Evolutionary conservation across 2,888 invertebrate species (phyloP), one percentile per base, ranked within the genome.

Genomic region (Limenitis camilla): DNA sequence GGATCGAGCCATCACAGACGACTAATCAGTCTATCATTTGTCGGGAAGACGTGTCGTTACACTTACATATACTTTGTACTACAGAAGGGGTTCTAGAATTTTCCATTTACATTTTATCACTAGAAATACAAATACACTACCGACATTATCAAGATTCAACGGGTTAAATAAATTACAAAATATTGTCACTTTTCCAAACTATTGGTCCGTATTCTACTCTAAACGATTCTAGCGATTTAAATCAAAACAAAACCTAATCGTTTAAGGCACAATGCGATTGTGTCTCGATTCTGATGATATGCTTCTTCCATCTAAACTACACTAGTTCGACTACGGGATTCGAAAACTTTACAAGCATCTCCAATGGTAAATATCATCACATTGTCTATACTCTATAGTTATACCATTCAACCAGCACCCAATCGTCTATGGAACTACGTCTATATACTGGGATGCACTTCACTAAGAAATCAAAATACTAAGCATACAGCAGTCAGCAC

Each of bases 371-470:
- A 43, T 53, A 55, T 56, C 65, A 72, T 74, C 69, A 72, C 72
- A 72, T 66, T 66, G 63, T 58, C 62, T 61, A 48, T 56, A 42
- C 45, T 30, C 40, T 50, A 50, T 44, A 57, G 58, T 58, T 61
- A 61, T 53, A 68, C 69, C 74, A 76, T 70, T 67, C 73, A 74
- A 65, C 75, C 83, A 79, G 77, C 82, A 81, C 82, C 84, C 76
- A 74, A 75, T 50, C 40, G 53, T 49, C 81, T 81, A 79, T 69
- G 52, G 58, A 61, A 62, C 82, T 82, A 83, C 76, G 66, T 68
- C 78, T 82, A 83, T 72, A 62, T 75, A 85, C 85, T 84, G 85
- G 85, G 85, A 86, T 86, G 85, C 85, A 86, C 85, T 83, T 73
- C 75, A 76, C 74, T 75, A 71, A 67, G 71, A 68, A 68, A 72